Base-by-base conservation (phyloP, 2,888 invertebrate genomes). In the Xanthia icteritia region DNA sequence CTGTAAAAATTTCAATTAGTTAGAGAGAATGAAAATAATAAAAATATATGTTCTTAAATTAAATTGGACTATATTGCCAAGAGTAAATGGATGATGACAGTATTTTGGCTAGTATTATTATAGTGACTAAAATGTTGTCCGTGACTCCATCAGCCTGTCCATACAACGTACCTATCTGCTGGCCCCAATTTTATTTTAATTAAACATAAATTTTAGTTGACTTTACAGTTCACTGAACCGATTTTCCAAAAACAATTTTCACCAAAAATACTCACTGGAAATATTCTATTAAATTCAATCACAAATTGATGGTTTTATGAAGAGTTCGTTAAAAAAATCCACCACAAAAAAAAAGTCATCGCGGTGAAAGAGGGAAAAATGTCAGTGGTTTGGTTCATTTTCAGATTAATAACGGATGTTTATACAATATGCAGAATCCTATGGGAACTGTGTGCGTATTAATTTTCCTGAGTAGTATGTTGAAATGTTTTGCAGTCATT, bases 391-490 rank as follows among this genome's bases (percentile, higher is more conserved):
- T 42, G 4, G 56, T 58, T 63, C 48, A 58, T 80, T 68, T 81
- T 39, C 65, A 61, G 61, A 63, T 73, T 73, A 76, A 67, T 66
- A 68, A 48, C 51, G 42, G 9, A 73, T 51, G 54, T 56, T n/a
- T 31, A 17, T 31, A 39, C 15, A 11, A 20, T 9, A 42, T 69
- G 48, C 39, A 8, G 9, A 45, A 39, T 58, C 82, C 81, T 69
- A 36, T 48, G 76, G 69, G 82, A 20, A 15, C 45, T 11, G 58
- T 51, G 23, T 31, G 42, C 60, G 61, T 73, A 76, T 81, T 81
- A 73, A 76, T 81, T 81, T 66, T 69, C 36, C 42, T 63, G 69
- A 76, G 82, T 81, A 76, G 23, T 69, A 56, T 72, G n/a, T 48
- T 60, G 23, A 70, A 58, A 56, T 45, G 51, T 66, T 67, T 63